phyloP scores from a whole-genome alignment of 2,113 vertebrate species.

The Cricetomys ansorgei region DNA sequence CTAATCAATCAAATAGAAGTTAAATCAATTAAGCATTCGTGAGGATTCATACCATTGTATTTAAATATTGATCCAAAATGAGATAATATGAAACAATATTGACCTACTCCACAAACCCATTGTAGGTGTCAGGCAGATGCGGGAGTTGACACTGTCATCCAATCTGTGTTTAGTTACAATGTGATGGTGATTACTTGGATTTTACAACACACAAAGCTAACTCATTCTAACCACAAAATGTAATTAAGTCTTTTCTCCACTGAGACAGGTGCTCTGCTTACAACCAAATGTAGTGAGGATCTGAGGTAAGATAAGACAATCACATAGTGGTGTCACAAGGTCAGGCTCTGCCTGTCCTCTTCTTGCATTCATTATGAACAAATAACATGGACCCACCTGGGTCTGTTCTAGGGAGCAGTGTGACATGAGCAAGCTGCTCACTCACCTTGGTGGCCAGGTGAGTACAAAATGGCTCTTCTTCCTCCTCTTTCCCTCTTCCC shows the following conservation, averaged over 20 bases:
- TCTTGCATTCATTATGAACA: neutral
- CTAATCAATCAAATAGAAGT: neutral
- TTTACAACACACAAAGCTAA: neutral
- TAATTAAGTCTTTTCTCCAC: neutral
- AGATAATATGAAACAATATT: neutral
- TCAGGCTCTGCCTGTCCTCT: too few species aligned
- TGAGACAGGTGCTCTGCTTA: neutral
- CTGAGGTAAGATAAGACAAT: neutral
- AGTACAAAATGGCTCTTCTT: rapidly evolving
- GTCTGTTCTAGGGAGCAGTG: neutral
- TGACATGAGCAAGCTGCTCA: rapidly evolving
- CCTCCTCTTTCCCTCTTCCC: too few species aligned
- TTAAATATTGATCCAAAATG: neutral
- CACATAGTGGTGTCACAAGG: neutral
- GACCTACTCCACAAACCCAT: neutral
- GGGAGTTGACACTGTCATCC: too few species aligned
- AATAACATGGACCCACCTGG: too few species aligned
- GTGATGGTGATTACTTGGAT: rapidly evolving
- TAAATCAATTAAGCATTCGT: neutral
- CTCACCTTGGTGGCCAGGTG: rapidly evolving
- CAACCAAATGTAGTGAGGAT: neutral
- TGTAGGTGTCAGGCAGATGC: too few species aligned
- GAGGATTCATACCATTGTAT: neutral
- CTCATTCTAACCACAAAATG: neutral
- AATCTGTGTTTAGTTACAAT: too few species aligned